Percentiles rank a stretch among this genome's conserved stretches.
These are phyloP conservation scores for Ceyx melanurus DNA, from an alignment of 2,113 vertebrate genomes.

Conservation along the genomic window DNA sequence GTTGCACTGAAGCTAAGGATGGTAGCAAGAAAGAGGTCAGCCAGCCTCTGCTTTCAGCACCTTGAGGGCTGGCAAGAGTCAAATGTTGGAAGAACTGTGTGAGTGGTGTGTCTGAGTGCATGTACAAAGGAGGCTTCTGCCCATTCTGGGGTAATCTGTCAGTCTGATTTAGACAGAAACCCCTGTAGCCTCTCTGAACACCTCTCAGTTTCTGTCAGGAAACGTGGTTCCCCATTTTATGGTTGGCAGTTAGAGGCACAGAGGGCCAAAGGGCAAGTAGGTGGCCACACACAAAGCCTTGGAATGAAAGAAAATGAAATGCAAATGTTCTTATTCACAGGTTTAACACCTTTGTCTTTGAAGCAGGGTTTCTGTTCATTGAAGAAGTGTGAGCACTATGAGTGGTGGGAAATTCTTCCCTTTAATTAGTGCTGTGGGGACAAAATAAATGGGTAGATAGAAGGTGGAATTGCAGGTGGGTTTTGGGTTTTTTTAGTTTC, in stretches of 20 bases:
- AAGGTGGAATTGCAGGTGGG: background rate
- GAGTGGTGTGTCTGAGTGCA: background rate
- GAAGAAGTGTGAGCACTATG: background rate
- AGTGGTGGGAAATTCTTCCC: background rate
- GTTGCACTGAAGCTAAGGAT: background rate
- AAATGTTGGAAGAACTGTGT: background rate
- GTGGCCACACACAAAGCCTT: background rate
- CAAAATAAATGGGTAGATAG: background rate
- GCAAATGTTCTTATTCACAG: background rate
- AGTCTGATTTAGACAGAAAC: background rate
- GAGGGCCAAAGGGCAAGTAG: background rate
- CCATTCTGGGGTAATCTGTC: background rate
- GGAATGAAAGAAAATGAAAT: background rate
- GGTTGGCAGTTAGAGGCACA: background rate
- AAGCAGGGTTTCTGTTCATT: background rate
- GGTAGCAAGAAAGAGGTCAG: background rate
- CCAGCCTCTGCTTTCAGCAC: background rate
- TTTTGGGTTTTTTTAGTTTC: background rate
- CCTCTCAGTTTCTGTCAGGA: background rate
- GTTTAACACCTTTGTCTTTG: background rate
- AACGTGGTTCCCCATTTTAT: background rate
- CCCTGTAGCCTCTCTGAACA: background rate
- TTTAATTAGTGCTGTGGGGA: background rate
- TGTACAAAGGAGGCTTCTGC: background rate
- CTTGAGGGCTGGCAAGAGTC: background rate